These are phyloP conservation scores for Ceratosolen fusciceps DNA, from an alignment of 1,140 invertebrate genomes.

Conservation along the genomic window DNA sequence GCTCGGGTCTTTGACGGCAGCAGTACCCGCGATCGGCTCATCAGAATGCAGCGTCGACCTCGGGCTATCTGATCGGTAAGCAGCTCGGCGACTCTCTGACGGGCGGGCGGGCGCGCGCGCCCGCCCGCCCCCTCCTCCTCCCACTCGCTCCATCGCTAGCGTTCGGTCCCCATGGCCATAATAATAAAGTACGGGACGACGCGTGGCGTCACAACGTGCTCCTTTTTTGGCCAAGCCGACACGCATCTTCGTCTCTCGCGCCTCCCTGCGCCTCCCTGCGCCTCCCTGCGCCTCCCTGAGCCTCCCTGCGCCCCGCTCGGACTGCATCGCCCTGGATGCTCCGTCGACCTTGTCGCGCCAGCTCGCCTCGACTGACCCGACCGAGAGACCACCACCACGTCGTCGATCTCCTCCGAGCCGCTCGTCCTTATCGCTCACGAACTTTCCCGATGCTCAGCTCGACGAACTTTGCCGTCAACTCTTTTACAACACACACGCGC, in stretches of 20 bases:
- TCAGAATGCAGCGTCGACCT: constrained; percentile 37
- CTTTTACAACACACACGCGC: too few species aligned
- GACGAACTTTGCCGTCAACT: too few species aligned
- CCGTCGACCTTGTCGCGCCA: not conserved
- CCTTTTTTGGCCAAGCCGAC: constrained; percentile 62
- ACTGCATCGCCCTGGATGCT: not conserved
- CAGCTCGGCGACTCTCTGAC: constrained; percentile 16
- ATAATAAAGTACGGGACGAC: constrained; percentile 58
- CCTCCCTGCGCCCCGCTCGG: not conserved
- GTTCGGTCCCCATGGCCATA: too few species aligned
- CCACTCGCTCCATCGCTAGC: too few species aligned
- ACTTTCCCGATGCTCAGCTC: too few species aligned
- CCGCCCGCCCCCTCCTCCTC: constrained; percentile 30
- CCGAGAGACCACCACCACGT: too few species aligned
- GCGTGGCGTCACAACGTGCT: constrained; percentile 60
- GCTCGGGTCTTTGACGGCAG: not conserved
- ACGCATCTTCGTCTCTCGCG: constrained; percentile 16
- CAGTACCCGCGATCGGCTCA: not conserved
- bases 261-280: not conserved
- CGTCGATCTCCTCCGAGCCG: too few species aligned
- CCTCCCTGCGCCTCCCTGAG: not conserved
- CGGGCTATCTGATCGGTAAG: constrained; percentile 43
- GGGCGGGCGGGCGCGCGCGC: constrained; percentile 12
- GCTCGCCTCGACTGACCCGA: too few species aligned
- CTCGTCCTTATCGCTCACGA: too few species aligned